Percentiles rank a stretch among this genome's conserved stretches.
phyloP scores from a whole-genome alignment of 2,888 invertebrate species.

The Tipula confusa region DNA sequence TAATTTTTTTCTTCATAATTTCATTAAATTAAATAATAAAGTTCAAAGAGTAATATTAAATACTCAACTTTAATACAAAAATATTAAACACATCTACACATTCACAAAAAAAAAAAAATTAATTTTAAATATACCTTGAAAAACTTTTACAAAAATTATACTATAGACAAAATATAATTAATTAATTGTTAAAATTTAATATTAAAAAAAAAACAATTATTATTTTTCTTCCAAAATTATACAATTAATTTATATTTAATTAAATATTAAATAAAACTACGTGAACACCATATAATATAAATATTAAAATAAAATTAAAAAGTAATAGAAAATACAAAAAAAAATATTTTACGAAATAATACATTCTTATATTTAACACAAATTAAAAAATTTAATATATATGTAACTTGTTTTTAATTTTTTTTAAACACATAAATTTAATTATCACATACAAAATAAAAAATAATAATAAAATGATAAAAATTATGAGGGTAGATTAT shows the following conservation, averaged over 20 bases:
- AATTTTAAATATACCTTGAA: not conserved
- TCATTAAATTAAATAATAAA: not conserved
- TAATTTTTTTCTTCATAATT: not conserved
- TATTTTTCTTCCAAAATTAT: not conserved
- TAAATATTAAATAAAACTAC: not conserved
- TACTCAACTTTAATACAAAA: not conserved
- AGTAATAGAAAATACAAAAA: not conserved
- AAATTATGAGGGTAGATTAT: not conserved
- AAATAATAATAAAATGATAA: not conserved
- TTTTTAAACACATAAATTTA: not conserved
- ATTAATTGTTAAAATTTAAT: slow-evolving; percentile 3
- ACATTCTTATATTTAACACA: not conserved
- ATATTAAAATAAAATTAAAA: not conserved
- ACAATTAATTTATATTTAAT: not conserved
- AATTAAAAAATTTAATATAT: not conserved
- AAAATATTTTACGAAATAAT: not conserved
- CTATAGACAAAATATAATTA: slow-evolving; percentile 1
- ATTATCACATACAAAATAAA: not conserved
- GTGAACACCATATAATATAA: not conserved
- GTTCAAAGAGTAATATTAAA: not conserved
- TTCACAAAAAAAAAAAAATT: not conserved
- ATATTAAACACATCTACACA: not conserved
- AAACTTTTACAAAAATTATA: not conserved
- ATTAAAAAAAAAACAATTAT: not conserved
- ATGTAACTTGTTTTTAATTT: not conserved